phyloP scores from a whole-genome alignment of 2,888 invertebrate genomes.

The Cephonodes hylas region DNA sequence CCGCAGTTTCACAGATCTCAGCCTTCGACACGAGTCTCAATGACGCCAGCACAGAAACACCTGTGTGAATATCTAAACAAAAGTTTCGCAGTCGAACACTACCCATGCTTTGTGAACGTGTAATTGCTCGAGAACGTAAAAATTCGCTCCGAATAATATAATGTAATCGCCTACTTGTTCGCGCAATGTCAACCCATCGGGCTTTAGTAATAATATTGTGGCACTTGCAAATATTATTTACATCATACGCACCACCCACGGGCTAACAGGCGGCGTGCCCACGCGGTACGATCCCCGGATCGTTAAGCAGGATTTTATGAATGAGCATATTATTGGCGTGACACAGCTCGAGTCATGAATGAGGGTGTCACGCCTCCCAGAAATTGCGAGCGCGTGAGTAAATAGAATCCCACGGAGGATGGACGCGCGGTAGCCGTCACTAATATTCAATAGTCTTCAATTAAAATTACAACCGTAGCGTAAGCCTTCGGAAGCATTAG shows the following conservation, averaged over 20 bases:
- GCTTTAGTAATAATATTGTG: conserved; percentile 20
- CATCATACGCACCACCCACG: conserved; percentile 3
- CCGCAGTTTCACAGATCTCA: conserved; percentile 71
- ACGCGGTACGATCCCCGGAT: conserved; percentile 14
- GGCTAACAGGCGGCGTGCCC: background rate
- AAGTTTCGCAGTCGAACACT: conserved; percentile 44
- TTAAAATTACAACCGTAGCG: conserved; percentile 1
- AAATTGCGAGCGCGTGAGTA: background rate
- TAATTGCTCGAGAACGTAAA: conserved; percentile 37
- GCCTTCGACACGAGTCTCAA: conserved; percentile 73
- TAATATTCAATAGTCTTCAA: background rate
- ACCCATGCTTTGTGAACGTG: conserved; percentile 31
- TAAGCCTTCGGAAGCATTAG: conserved; percentile 29
- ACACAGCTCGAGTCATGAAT: conserved; percentile 9
- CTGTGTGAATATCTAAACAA: conserved; percentile 76
- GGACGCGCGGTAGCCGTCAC: background rate
- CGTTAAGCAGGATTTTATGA: conserved; percentile 11
- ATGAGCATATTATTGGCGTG: conserved; percentile 15
- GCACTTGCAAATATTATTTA: conserved; percentile 20
- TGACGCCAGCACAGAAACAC: conserved; percentile 70
- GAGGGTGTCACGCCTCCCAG: background rate
- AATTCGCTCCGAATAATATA: conserved; percentile 30
- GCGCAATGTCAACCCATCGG: conserved; percentile 8
- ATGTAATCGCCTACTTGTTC: conserved; percentile 5
- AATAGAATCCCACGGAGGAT: background rate